Percentiles rank a stretch among this genome's conserved stretches.
Evolutionary conservation across 1,140 invertebrate species (phyloP).

Genomic region (Achatina immaculata): DNA sequence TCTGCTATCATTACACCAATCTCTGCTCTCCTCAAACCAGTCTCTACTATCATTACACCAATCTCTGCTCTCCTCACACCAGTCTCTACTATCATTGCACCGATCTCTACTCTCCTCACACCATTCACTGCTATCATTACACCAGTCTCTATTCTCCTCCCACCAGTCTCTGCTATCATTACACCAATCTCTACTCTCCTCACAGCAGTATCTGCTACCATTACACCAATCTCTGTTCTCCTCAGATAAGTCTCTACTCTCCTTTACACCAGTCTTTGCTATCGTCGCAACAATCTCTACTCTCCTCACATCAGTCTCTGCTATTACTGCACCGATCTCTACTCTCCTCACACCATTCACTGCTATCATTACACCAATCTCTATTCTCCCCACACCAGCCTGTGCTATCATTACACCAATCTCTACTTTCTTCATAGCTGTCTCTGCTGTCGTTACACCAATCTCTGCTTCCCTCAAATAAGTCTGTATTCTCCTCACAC

Average conservation of each 20-base stretch:
- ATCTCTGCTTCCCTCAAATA: not conserved
- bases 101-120: too few relatives aligned
- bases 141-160: not conserved
- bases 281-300: too few relatives aligned
- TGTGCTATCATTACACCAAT: too few relatives aligned
- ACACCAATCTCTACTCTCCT: not conserved
- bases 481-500: too few relatives aligned
- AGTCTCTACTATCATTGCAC: too few relatives aligned
- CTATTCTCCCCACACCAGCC: not conserved
- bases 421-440: slow-evolving; percentile 11
- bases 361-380: not conserved
- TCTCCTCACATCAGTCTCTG: not conserved
- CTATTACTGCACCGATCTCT: not conserved
- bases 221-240: not conserved
- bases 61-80: not conserved
- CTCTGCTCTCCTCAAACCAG: slow-evolving; percentile 1
- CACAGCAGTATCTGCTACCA: not conserved
- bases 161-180: slow-evolving; percentile 10
- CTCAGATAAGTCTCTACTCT: slow-evolving; percentile 10
- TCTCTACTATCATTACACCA: not conserved
- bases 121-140: not conserved
- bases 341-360: slow-evolving; percentile 13
- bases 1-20: slow-evolving; percentile 5
- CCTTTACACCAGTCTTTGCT: not conserved
- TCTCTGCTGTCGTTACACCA: not conserved